Evolutionary conservation across 2,888 invertebrate genomes (phyloP).

Genomic region (Agrotis clavis): DNA sequence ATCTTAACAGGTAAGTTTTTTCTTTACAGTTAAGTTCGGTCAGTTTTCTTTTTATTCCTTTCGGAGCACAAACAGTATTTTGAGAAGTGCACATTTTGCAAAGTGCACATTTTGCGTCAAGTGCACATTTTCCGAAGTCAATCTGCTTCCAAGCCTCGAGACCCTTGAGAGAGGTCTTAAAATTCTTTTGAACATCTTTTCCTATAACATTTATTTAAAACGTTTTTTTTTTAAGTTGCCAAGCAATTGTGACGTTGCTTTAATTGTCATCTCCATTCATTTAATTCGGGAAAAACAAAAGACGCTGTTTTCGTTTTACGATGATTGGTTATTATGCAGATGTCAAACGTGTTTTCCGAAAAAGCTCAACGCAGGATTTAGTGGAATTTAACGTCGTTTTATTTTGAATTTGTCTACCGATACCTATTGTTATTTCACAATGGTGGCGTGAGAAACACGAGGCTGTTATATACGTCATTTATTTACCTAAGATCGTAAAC

Average conservation of each 20-base stretch:
- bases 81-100: no score
- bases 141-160: no score
- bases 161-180: no score
- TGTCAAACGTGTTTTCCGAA: constrained; percentile 4
- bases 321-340: background rate
- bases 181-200: no score
- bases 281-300: background rate
- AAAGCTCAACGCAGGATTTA: constrained; percentile 3
- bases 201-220: no score
- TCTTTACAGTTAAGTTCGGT: background rate
- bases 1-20: background rate
- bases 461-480: constrained; percentile 21
- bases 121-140: no score
- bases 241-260: background rate
- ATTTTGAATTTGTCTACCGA: background rate
- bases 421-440: constrained; percentile 6
- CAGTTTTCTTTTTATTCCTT: background rate
- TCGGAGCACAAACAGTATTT: no score
- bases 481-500: constrained; percentile 10
- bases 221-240: no score
- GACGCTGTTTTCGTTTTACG: background rate
- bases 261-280: background rate
- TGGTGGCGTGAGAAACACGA: constrained; percentile 6
- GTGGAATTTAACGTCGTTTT: constrained; percentile 15
- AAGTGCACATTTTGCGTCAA: no score